Conservation (phyloP, 2,888 invertebrate species). For the Polyommatus iphigenia region DNA sequence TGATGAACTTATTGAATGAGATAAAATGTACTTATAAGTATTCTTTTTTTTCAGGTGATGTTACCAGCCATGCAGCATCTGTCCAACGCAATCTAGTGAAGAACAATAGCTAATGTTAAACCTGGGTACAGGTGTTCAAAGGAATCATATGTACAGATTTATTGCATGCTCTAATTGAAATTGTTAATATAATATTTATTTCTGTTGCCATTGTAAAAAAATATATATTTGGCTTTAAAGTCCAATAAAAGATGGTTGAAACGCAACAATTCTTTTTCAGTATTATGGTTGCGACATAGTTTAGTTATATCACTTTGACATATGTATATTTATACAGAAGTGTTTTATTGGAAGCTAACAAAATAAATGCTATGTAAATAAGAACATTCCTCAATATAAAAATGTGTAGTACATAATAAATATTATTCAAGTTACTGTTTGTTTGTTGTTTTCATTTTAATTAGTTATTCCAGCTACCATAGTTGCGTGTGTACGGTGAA, state of each 20-base stretch:
- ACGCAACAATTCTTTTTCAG: slow-evolving; percentile 57
- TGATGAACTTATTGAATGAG: too few relatives aligned
- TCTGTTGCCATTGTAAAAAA: slow-evolving; percentile 43
- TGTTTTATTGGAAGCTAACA: slow-evolving; percentile 60
- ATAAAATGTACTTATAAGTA: background rate
- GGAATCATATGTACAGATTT: slow-evolving; percentile 33
- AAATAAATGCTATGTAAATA: slow-evolving; percentile 75
- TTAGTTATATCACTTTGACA: slow-evolving; percentile 45
- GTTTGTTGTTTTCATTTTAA: slow-evolving; percentile 57
- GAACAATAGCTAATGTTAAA: slow-evolving; percentile 50
- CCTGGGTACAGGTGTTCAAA: slow-evolving; percentile 6
- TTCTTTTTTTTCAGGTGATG: slow-evolving; percentile 53
- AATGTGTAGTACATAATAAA: slow-evolving; percentile 80
- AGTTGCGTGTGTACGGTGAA: too few relatives aligned
- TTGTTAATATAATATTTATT: slow-evolving; percentile 41
- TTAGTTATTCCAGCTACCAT: background rate
- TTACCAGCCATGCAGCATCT: slow-evolving; percentile 55
- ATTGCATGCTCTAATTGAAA: slow-evolving; percentile 34
- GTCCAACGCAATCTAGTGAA: slow-evolving; percentile 46
- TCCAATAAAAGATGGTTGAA: slow-evolving; percentile 49
- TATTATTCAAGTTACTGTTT: slow-evolving; percentile 80
- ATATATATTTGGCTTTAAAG: slow-evolving; percentile 38
- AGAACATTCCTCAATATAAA: slow-evolving; percentile 80
- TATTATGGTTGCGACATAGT: slow-evolving; percentile 63
- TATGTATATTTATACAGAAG: slow-evolving; percentile 50